Evolutionary conservation across 2,797 vertebrate species (phyloP).

Genomic region (Amniataba percoides): DNA sequence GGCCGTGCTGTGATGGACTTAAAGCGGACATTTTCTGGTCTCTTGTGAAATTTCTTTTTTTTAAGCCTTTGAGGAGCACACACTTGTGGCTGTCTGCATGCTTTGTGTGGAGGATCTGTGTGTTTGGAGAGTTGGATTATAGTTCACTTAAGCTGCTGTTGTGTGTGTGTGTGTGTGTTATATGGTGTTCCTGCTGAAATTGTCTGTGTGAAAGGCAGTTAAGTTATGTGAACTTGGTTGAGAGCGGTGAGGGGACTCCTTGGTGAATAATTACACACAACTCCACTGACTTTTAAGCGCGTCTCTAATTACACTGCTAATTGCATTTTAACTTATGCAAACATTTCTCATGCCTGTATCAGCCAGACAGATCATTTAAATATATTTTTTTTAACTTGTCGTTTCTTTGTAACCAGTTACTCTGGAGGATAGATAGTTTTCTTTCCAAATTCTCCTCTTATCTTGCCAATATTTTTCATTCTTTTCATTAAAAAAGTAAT

Average conservation of each 20-base stretch:
- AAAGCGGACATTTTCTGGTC: conserved; percentile 38
- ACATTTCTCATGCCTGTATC: conserved; percentile 10
- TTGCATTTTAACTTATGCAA: conserved; percentile 34
- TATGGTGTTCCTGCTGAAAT: conserved; percentile 17
- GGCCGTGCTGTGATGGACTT: conserved; percentile 22
- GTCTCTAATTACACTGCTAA: conserved; percentile 37
- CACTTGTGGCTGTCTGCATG: conserved; percentile 11
- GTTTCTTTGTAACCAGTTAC: neutral
- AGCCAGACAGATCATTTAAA: conserved; percentile 1
- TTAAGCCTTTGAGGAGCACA: conserved; percentile 4
- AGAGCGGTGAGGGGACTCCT: conserved; percentile 2
- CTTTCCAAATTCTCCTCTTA: neutral
- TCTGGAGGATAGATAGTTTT: neutral
- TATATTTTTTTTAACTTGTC: neutral
- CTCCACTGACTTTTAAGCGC: conserved; percentile 14
- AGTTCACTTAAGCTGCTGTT: conserved; percentile 28
- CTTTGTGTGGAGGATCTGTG: neutral
- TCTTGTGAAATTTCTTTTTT: conserved; percentile 23
- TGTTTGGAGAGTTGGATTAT: conserved; percentile 38
- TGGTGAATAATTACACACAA: conserved; percentile 22
- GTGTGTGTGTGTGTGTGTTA: conserved; percentile 1
- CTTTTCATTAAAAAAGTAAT: neutral
- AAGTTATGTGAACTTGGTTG: conserved; percentile 14
- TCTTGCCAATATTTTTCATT: neutral
- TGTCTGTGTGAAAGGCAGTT: conserved; percentile 11